A percentile compares a stretch with the other conserved stretches of the same genome.
Conservation (phyloP, 2,797 vertebrate genomes). For the Melopsittacus undulatus region DNA sequence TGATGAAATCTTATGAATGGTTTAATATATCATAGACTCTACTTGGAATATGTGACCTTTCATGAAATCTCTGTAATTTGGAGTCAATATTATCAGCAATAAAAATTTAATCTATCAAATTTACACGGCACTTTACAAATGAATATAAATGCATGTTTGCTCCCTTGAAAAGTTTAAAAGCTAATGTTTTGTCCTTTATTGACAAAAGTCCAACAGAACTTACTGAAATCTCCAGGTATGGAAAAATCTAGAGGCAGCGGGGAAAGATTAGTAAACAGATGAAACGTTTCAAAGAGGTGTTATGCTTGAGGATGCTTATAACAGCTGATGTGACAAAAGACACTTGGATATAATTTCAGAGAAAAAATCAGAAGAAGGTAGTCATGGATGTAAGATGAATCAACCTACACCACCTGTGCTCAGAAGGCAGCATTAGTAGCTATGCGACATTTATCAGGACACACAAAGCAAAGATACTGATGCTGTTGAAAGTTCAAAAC, state of each 20-base stretch:
- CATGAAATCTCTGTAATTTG: slow-evolving; percentile 23
- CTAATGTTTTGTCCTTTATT: background rate
- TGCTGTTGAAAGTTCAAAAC: background rate
- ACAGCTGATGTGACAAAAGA: background rate
- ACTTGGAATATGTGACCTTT: slow-evolving; percentile 60
- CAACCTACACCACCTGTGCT: background rate
- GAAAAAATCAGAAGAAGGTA: background rate
- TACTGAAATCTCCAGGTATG: background rate
- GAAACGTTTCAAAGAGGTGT: background rate
- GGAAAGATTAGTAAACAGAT: slow-evolving; percentile 18
- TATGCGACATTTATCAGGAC: background rate
- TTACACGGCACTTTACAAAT: background rate
- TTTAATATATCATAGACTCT: slow-evolving; percentile 40
- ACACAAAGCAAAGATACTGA: background rate
- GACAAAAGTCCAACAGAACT: background rate
- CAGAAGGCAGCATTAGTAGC: background rate
- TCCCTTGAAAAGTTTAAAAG: slow-evolving; percentile 22
- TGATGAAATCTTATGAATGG: slow-evolving; percentile 32
- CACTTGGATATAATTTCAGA: background rate
- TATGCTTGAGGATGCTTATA: background rate
- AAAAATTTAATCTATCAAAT: slow-evolving; percentile 24
- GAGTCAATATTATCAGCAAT: slow-evolving; percentile 22
- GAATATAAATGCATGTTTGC: background rate
- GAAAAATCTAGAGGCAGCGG: background rate
- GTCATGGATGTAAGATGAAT: background rate